Evolutionary conservation across 1,140 invertebrate species (phyloP), one percentile per base, ranked within the genome.

Genomic region (Drosophila chauvacae): DNA sequence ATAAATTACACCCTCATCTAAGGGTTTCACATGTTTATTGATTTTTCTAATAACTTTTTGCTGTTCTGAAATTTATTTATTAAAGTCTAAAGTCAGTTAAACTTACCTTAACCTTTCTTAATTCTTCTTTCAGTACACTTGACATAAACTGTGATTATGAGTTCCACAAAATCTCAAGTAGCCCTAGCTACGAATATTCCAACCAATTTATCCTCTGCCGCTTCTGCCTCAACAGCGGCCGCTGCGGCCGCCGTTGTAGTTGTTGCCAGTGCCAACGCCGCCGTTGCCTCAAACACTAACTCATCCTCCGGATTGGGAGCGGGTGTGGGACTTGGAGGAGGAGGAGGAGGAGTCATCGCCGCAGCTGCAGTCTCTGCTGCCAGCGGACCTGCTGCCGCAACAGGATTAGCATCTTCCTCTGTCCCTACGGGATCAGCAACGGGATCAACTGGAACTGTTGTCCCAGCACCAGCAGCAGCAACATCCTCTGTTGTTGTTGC

Each of bases 101-200:
- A 7, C 48, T 23, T 30, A 23, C 6, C 7, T 37, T 5, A 13
- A 13, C 1, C 42, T 48, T 41, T 44, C n/a, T 20, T 33, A 16
- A 51, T 50, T 41, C 35, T 9, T 77, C 80, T 37, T 90, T 50
- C 69, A 90, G 86, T 86, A 86, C 79, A 90, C 85, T 91, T 91
- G 90, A 87, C 87, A 87, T 90, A 86, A 90, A 87, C 82, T 90
- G 82, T 91, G 91, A 92, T 92, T 92, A 92, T 92, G 91, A 92
- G 91, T 92, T 92, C 91, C 85, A 90, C 91, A 91, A 92, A 92
- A 90, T 91, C 91, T 86, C 91, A 92, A 91, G 91, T 92, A 92
- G 91, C 91, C 68, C 80, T 92, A 62, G 91, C 91, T 92, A 90
- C 91, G 79, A 92, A 90, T 91, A 91, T 92, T 88, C 90, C 91